phyloP scores from a whole-genome alignment of 2,113 vertebrate genomes.

The Tachycineta bicolor region DNA sequence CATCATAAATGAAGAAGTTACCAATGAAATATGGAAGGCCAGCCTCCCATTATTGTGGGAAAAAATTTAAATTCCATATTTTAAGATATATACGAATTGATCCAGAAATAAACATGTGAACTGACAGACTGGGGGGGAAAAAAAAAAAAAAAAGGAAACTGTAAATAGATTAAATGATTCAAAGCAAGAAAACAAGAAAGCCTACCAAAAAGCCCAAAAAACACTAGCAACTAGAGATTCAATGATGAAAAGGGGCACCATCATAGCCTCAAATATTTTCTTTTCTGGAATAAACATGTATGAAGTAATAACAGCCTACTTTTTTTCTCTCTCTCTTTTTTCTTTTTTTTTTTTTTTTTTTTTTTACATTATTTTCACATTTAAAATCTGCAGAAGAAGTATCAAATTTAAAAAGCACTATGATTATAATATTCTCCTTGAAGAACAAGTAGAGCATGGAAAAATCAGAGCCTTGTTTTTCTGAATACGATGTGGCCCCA shows the following conservation, averaged over 20 bases:
- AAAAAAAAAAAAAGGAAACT: neutral
- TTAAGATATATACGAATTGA: neutral
- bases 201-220: neutral
- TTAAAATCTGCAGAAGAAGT: neutral
- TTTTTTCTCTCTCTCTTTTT: too few species aligned
- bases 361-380: neutral
- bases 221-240: neutral
- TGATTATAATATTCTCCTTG: neutral
- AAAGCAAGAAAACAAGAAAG: neutral
- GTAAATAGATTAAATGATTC: neutral
- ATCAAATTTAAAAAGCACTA: neutral
- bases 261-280: neutral
- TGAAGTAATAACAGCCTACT: neutral
- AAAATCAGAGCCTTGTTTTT: neutral
- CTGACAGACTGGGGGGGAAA: neutral
- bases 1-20: neutral
- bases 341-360: neutral
- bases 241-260: neutral
- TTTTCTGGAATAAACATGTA: neutral
- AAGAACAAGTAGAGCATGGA: neutral
- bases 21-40: neutral
- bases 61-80: neutral
- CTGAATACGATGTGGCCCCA: neutral
- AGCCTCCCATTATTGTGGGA: neutral
- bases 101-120: neutral